Evolutionary conservation across 2,797 vertebrate species (phyloP).

Genomic region (Crax fasciolata): DNA sequence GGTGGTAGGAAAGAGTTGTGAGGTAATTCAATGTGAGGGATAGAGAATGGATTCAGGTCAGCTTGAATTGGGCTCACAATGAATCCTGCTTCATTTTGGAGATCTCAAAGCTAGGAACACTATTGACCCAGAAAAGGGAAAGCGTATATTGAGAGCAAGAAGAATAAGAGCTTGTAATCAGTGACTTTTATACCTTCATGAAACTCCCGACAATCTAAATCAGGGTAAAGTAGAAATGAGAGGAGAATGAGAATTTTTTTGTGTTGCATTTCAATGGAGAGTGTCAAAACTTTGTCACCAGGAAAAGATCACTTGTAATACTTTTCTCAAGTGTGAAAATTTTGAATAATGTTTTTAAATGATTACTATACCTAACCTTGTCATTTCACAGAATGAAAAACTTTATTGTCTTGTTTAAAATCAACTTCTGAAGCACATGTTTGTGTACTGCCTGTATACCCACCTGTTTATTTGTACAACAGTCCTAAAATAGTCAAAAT

Average conservation of each 20-base stretch:
- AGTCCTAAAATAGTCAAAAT: neutral
- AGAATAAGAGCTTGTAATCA: neutral
- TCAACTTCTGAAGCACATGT: neutral
- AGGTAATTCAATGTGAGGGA: neutral
- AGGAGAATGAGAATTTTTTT: neutral
- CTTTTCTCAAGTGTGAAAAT: neutral
- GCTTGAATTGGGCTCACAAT: neutral
- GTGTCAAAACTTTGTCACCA: neutral
- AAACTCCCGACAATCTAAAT: neutral
- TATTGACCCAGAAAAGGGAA: neutral
- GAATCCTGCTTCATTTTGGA: neutral
- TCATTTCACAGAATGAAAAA: neutral
- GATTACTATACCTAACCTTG: neutral
- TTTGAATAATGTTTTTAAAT: neutral
- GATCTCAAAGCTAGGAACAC: neutral
- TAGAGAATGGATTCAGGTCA: neutral
- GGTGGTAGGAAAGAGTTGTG: rapidly evolving
- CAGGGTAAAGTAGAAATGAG: neutral
- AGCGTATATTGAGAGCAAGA: neutral
- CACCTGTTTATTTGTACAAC: neutral
- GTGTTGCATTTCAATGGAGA: neutral
- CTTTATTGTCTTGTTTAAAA: neutral
- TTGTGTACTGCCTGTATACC: too few relatives aligned
- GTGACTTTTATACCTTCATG: neutral
- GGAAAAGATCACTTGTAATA: neutral